phyloP scores from a whole-genome alignment of 2,113 vertebrate genomes.

The Calonectris borealis region DNA sequence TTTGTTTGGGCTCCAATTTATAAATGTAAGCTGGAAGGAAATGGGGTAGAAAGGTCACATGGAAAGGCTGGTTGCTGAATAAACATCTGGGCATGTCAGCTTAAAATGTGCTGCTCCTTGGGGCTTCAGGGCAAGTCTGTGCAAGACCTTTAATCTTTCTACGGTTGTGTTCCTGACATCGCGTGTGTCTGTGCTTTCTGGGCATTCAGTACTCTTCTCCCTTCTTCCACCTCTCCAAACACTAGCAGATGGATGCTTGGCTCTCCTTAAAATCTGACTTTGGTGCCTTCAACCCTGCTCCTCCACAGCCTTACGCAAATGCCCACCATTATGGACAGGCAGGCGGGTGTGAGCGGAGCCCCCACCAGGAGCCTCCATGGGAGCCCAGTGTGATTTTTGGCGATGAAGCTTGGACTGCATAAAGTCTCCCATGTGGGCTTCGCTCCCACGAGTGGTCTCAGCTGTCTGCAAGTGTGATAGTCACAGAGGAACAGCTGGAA shows the following conservation, averaged over 20 bases:
- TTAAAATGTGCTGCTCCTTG: neutral
- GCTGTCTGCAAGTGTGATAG: neutral
- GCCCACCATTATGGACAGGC: fast-evolving
- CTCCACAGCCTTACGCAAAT: neutral
- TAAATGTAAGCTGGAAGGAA: neutral
- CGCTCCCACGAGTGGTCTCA: fast-evolving
- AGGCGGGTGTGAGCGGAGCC: neutral
- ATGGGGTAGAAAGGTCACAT: neutral
- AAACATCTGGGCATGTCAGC: neutral
- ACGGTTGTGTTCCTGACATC: neutral
- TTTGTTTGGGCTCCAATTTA: neutral
- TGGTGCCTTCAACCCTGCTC: neutral
- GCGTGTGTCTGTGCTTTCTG: neutral
- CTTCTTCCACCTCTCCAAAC: neutral
- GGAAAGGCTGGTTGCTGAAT: neutral
- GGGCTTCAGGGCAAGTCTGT: neutral
- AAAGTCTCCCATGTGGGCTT: neutral
- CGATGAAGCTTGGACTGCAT: too few relatives aligned
- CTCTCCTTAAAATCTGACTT: neutral
- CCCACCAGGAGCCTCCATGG: neutral
- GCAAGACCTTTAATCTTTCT: fast-evolving
- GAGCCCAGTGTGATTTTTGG: neutral
- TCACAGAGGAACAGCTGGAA: neutral
- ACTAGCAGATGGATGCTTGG: neutral
- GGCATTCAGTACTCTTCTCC: neutral